Percentiles rank a stretch among this genome's conserved stretches.
Conservation (phyloP, 2,113 vertebrate genomes). For the Eclectus roratus region DNA sequence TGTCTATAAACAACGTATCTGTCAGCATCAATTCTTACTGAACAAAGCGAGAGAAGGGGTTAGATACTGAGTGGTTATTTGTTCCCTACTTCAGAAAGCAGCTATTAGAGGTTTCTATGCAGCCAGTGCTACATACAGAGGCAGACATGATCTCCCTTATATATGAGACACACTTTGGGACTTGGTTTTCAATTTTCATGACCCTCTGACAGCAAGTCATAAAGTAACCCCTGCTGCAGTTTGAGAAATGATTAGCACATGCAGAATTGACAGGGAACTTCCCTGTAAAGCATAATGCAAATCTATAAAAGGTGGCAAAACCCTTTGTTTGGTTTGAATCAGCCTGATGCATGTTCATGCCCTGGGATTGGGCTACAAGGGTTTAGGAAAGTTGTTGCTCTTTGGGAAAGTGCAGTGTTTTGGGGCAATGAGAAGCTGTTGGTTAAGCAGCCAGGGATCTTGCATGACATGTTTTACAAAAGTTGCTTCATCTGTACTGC, state of each 20-base stretch:
- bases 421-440: not conserved
- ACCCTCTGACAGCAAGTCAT: not conserved
- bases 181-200: not conserved
- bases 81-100: not conserved
- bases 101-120: not conserved
- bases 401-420: not conserved
- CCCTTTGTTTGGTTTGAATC: not conserved
- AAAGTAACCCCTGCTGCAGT: not conserved
- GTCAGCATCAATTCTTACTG: not conserved
- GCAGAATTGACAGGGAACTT: not conserved
- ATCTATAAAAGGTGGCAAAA: not conserved
- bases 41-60: not conserved
- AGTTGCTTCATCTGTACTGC: not conserved
- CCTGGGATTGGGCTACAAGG: not conserved
- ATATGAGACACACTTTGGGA: not conserved
- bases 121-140: not conserved
- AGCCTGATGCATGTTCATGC: not conserved
- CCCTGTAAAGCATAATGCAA: not conserved
- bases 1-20: not conserved
- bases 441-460: not conserved
- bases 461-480: not conserved
- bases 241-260: not conserved
- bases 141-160: not conserved
- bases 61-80: not conserved
- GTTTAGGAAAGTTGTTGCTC: not conserved